phyloP scores from a whole-genome alignment of 2,888 invertebrate species.

The Pterostichus madidus region DNA sequence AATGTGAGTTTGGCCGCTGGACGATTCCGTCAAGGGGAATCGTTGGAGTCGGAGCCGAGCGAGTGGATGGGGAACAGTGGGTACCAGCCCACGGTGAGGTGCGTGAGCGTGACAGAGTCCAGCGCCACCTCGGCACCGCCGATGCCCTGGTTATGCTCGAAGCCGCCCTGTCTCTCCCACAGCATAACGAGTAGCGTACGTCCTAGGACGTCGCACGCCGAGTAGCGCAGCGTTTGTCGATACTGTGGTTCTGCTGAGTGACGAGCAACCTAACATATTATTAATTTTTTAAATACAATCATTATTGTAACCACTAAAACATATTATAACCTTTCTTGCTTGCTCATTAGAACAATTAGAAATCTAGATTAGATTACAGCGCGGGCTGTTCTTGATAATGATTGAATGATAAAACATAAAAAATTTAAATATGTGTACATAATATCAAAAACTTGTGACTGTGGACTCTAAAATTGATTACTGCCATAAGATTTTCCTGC shows the following conservation, averaged over 20 bases:
- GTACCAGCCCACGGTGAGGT: conserved; percentile 93
- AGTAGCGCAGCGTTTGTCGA: conserved; percentile 93
- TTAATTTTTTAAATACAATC: no score
- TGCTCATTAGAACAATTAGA: no score
- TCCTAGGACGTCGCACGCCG: conserved; percentile 87
- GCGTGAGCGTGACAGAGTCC: conserved; percentile 88
- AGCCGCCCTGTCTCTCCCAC: conserved; percentile 94
- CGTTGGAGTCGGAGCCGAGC: conserved; percentile 83
- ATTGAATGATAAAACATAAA: no score
- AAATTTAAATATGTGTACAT: no score
- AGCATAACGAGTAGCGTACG: conserved; percentile 93
- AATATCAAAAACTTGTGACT: no score
- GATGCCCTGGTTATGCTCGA: conserved; percentile 89
- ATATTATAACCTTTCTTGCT: no score
- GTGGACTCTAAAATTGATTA: no score
- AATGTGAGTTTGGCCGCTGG: conserved; percentile 47
- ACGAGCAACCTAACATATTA: conserved; percentile 80
- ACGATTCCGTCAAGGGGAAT: conserved; percentile 76
- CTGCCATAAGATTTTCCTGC: no score
- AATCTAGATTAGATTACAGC: no score
- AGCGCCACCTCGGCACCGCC: conserved; percentile 93
- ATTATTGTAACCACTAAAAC: no score
- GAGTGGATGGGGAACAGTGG: conserved; percentile 93
- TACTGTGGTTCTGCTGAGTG: conserved; percentile 92
- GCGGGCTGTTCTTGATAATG: no score